Base-by-base conservation (phyloP, 2,113 vertebrate genomes). In the Ophthalmolycus amberensis region DNA sequence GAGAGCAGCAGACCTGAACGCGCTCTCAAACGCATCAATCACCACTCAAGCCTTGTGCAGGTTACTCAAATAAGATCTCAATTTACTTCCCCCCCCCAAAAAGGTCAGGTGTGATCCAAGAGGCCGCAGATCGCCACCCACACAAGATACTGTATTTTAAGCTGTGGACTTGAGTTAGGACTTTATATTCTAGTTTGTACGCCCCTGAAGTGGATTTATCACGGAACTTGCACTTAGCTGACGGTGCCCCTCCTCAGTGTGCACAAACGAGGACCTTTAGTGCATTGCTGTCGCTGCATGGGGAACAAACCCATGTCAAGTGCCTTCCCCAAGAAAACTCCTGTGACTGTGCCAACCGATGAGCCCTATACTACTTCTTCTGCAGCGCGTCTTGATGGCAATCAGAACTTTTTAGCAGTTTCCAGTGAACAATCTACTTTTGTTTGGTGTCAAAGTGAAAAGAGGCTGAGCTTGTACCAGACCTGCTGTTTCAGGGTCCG, bases 311-410 rank as follows among this genome's bases (percentile, higher is more conserved):
- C 86, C 93, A 76, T 92, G 93, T 91, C 83, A 93, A 94, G 94
- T 94, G 94, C 94, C 94, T 94, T 94, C 90, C 90, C 73, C 44
- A 90, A 69, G 85, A 90, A 90, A 89, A 83, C 81, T 83, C 85
- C 86, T 88, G 91, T 92, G 90, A 93, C 90, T 91, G 93, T 94
- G 94, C 94, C 94, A 93, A 94, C 85, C 71, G 82, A 92, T 92
- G 89, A 94, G 89, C 86, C 91, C 92, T 86, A 71, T 34, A 34
- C 34, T 34, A 6, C 34, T 34, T 85, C 88, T 83, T 90, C 91
- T 89, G 84, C 93, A 91, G 93, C 87, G 93, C 86, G 88, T 93
- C 90, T 90, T 79, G 73, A 94, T 91, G 93, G 92, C 94, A 93
- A 94, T 94, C 94, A 94, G 88, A 92, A 92, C 87, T 89, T 85